Percentiles rank a stretch among this genome's conserved stretches.
phyloP scores from a whole-genome alignment of 2,888 invertebrate species.

The Nomada flava region DNA sequence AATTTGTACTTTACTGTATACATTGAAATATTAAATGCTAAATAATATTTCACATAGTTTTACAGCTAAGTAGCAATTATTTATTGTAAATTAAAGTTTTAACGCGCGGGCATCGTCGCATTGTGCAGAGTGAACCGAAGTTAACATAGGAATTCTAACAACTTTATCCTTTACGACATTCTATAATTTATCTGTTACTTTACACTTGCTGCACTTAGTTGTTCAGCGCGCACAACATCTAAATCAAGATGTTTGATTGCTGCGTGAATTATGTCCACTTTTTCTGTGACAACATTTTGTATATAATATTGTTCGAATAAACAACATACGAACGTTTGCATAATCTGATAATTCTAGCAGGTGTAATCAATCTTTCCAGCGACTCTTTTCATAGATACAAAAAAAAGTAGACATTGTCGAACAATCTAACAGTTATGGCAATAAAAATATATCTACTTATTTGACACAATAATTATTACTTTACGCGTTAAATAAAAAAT shows the following conservation, averaged over 20 bases:
- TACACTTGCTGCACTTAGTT: not conserved
- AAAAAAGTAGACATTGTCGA: conserved; percentile 19
- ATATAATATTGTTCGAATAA: not conserved
- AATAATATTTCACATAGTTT: no score
- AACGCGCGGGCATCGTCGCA: not conserved
- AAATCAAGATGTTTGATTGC: conserved; percentile 5
- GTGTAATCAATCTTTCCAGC: not conserved
- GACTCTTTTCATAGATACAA: not conserved
- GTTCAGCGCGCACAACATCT: not conserved
- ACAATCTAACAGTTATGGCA: conserved; percentile 14
- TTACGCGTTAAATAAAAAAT: not conserved
- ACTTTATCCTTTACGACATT: not conserved
- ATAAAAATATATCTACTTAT: conserved; percentile 7
- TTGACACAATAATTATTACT: conserved; percentile 38
- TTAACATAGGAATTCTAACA: conserved; percentile 27
- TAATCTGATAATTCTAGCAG: no score
- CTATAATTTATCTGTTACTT: conserved; percentile 19
- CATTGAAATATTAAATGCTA: no score
- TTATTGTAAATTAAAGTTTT: no score
- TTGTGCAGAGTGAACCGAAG: conserved; percentile 8
- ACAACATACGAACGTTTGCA: not conserved
- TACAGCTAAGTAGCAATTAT: no score
- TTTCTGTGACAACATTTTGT: not conserved
- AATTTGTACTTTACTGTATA: no score
- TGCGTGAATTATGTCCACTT: conserved; percentile 17